These are phyloP conservation scores for Pelmatolapia mariae DNA, from an alignment of 2,113 vertebrate species.

Conservation along the genomic window DNA sequence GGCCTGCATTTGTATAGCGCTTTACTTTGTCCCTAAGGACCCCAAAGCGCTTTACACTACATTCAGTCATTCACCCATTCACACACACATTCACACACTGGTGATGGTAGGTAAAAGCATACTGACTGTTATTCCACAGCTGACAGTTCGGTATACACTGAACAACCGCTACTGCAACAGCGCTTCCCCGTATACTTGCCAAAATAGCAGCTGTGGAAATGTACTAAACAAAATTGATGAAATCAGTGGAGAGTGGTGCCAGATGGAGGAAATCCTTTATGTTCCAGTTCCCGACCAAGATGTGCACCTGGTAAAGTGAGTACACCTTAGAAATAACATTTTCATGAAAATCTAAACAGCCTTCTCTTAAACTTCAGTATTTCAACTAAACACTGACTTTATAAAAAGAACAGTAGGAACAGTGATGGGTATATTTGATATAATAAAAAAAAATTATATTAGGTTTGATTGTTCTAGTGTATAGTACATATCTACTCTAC, in stretches of 20 bases:
- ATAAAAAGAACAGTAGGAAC: neutral
- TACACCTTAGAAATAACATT: neutral
- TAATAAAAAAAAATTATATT: neutral
- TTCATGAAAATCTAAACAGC: neutral
- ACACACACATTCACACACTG: no score
- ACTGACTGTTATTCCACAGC: neutral
- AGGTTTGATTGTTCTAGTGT: neutral
- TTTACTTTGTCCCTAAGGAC: no score
- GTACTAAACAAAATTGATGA: neutral
- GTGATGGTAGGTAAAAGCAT: neutral
- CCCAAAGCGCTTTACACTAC: no score
- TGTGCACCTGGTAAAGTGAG: neutral
- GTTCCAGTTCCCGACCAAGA: neutral
- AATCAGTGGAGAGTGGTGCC: neutral
- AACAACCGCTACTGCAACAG: neutral
- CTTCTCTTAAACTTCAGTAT: neutral
- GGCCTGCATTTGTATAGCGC: no score
- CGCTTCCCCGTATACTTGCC: accelerated
- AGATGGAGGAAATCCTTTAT: neutral
- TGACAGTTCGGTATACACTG: neutral
- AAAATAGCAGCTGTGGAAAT: neutral
- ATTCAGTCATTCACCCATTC: no score
- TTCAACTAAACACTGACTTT: neutral
- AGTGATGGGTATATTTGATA: neutral
- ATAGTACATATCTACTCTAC: neutral